Conservation (phyloP, 2,113 vertebrate genomes). For the Calonectris borealis region DNA sequence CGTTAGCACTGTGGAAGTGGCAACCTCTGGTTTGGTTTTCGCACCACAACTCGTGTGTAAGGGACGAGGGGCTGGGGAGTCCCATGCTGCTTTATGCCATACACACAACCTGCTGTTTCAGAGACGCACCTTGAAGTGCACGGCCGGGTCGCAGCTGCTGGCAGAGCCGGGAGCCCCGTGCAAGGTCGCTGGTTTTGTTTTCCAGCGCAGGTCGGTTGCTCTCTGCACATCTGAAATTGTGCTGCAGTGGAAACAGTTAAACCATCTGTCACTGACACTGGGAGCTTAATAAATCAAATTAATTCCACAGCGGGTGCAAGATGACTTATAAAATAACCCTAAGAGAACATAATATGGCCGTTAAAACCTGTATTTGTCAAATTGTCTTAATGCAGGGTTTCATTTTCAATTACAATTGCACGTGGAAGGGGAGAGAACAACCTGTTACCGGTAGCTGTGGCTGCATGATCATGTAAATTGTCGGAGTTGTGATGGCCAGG, state of each 20-base stretch:
- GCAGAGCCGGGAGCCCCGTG: background rate
- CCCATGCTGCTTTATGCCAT: background rate
- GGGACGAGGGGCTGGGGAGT: background rate
- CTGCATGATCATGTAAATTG: fast-evolving
- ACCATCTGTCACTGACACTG: background rate
- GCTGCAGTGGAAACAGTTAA: background rate
- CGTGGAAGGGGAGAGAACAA: background rate
- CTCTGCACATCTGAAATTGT: background rate
- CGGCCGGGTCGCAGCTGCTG: background rate
- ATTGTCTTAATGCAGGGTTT: background rate
- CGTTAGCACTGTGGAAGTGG: background rate
- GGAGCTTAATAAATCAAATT: background rate
- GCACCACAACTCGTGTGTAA: background rate
- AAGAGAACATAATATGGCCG: background rate
- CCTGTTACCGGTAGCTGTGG: background rate
- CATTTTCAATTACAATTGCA: background rate
- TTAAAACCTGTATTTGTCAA: background rate
- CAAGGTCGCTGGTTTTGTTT: background rate
- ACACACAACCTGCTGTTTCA: fast-evolving
- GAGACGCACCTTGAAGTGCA: background rate
- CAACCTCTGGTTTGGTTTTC: background rate
- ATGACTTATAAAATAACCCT: background rate
- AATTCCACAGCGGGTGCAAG: background rate
- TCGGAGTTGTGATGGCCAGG: background rate
- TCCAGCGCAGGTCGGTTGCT: background rate